Conservation (phyloP, 2,113 vertebrate species). For the Indri indri region DNA sequence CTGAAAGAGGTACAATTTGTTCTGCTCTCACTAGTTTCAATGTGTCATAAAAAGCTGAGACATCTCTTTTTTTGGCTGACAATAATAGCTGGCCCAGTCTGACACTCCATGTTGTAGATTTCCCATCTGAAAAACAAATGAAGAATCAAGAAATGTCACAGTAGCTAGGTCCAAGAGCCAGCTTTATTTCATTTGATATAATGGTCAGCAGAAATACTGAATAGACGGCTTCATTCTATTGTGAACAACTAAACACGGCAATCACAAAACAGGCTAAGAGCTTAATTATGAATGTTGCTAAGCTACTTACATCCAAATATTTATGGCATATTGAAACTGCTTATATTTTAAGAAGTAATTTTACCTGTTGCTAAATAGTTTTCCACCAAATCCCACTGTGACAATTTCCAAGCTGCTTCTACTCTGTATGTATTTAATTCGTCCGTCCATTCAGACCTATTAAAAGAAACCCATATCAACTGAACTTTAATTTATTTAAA, state of each 20-base stretch:
- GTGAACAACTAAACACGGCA: conserved; percentile 9
- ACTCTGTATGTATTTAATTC: conserved; percentile 97
- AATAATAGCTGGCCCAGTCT: conserved; percentile 94
- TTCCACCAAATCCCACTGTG: conserved; percentile 95
- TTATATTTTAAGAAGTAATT: conserved; percentile 16
- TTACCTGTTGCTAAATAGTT: conserved; percentile 95
- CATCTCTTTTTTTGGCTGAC: conserved; percentile 93
- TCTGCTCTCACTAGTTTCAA: conserved; percentile 94
- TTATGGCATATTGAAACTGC: not conserved
- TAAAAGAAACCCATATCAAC: conserved; percentile 46
- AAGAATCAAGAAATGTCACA: conserved; percentile 31
- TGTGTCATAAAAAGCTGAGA: conserved; percentile 89
- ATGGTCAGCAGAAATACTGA: conserved; percentile 22
- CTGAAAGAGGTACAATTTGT: conserved; percentile 98
- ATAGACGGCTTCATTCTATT: conserved; percentile 2
- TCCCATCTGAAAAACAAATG: conserved; percentile 85
- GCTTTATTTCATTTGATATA: conserved; percentile 23
- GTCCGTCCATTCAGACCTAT: conserved; percentile 95
- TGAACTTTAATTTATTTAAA: conserved; percentile 23
- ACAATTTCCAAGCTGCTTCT: conserved; percentile 98
- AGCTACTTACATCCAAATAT: conserved; percentile 43
- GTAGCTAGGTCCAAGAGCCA: not conserved
- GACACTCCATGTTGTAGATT: conserved; percentile 94
- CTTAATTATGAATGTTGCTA: not conserved
- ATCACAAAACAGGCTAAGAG: conserved; percentile 19